Base-by-base conservation (phyloP, 2,113 vertebrate species). In the Accipiter cooperii region DNA sequence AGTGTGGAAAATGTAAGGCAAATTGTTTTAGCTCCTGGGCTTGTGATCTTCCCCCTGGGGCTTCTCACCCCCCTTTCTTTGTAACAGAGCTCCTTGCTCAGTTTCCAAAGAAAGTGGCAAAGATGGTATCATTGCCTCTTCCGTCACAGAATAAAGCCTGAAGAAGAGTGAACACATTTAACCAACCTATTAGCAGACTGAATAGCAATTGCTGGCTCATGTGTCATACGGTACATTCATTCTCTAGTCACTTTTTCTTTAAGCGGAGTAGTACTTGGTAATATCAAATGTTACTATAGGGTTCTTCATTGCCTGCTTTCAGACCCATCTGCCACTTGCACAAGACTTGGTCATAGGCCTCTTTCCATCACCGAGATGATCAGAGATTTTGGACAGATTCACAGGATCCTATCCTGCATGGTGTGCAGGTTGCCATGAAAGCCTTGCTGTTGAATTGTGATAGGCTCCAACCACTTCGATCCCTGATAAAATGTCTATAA, bases 401-500 rank as follows among this genome's bases (percentile, higher is more conserved):
- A 0, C 54, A 15, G 20, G 42, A 42, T 64, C 19, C 38, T 84
- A n/a, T 78, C 29, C 77, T 47, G 17, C 25, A 19, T 2, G 25
- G 13, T 46, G 80, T 49, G 13, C 22, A 66, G 47, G 18, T 22
- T 52, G 51, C 33, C 78, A 47, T 0, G 0, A 42, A 58, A 57
- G 18, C 29, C 22, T 63, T 8, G 5, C 29, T 80, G 34, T 42
- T 69, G 66, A 42, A 5, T 6, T 49, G 28, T 47, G 44, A 20
- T 15, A 44, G 40, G 12, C 40, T 40, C 52, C 13, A 10, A 9
- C 28, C 9, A 6, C 33, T 61, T 68, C 1, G 0, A 1, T 47
- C 34, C 29, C 29, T 68, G 47, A 40, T 7, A 18, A 33, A 71
- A 44, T 6, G 8, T 17, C 21, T 13, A 2, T 49, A 21, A 61